A percentile compares a stretch with the other conserved stretches of the same genome.
Conservation (phyloP, 2,888 invertebrate species). For the Malthinus flaveolus region DNA sequence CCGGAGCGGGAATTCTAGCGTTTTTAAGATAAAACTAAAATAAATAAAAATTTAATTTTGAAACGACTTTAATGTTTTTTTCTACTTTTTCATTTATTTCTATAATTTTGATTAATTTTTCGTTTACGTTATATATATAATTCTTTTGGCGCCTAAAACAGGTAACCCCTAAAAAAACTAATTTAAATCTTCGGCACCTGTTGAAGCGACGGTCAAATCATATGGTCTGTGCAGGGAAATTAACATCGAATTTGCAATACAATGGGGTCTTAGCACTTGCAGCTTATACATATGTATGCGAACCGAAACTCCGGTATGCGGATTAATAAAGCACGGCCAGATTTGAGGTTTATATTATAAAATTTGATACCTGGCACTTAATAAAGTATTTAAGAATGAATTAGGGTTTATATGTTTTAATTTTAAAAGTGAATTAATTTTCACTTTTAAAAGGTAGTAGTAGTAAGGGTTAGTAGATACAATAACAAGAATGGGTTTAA, state of each 20-base stretch:
- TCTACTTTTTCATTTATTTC: neutral
- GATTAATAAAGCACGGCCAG: conserved; percentile 42
- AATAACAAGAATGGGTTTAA: too few relatives aligned
- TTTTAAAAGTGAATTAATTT: too few relatives aligned
- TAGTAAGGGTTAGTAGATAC: too few relatives aligned
- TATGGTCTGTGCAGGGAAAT: conserved; percentile 50
- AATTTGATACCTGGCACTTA: neutral
- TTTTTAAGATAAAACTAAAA: conserved; percentile 9
- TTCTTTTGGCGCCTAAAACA: neutral
- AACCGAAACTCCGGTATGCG: conserved; percentile 46
- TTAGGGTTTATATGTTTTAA: too few relatives aligned
- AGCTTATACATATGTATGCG: conserved; percentile 54
- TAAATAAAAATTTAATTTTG: neutral
- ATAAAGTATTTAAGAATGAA: neutral
- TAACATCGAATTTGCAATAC: conserved; percentile 57
- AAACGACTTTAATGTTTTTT: neutral
- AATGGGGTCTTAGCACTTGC: conserved; percentile 55
- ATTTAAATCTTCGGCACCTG: conserved; percentile 44
- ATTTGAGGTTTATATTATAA: conserved; percentile 9
- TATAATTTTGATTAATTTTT: too few relatives aligned
- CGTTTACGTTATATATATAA: neutral
- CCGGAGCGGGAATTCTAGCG: conserved; percentile 24
- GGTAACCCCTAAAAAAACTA: conserved; percentile 8
- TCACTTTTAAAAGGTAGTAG: too few relatives aligned
- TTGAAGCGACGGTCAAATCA: conserved; percentile 49